Evolutionary conservation across 1,140 invertebrate species (phyloP).

Genomic region (Aphidius gifuensis): DNA sequence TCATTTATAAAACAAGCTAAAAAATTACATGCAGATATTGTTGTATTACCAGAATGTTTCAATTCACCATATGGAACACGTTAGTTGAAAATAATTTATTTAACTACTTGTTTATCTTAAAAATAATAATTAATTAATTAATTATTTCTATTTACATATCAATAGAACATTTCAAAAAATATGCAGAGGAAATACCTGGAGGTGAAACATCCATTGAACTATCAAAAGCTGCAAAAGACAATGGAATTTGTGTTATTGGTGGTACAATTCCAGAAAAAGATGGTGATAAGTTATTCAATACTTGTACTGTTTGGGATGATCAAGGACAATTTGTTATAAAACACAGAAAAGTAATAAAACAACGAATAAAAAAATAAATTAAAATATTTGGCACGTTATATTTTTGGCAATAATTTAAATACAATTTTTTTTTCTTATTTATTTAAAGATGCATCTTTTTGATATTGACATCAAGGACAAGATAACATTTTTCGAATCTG

Average conservation of each 20-base stretch:
- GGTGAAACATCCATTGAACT: constrained; percentile 72
- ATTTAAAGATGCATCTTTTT: constrained; percentile 82
- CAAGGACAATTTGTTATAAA: constrained; percentile 72
- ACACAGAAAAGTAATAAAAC: constrained; percentile 61
- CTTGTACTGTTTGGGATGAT: constrained; percentile 84
- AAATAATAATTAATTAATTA: not conserved
- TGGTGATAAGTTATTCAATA: constrained; percentile 78
- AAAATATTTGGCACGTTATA: not conserved
- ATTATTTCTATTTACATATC: not conserved
- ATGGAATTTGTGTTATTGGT: constrained; percentile 80
- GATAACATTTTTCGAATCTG: constrained; percentile 91
- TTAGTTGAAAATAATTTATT: constrained; percentile 50
- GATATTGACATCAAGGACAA: constrained; percentile 92
- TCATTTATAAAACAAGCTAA: constrained; percentile 73
- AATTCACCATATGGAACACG: constrained; percentile 90
- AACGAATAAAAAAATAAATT: constrained; percentile 37
- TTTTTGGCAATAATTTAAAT: too few species aligned
- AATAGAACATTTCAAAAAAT: constrained; percentile 75
- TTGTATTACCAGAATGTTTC: constrained; percentile 89
- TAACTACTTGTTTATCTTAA: not conserved
- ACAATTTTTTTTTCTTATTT: constrained; percentile 17
- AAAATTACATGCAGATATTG: constrained; percentile 69
- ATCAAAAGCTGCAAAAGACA: constrained; percentile 72
- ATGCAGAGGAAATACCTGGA: constrained; percentile 79
- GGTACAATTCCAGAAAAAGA: constrained; percentile 85